Percentiles rank a stretch among this genome's conserved stretches.
These are phyloP conservation scores for Ceraclea dissimilis DNA, from an alignment of 2,888 invertebrate species.

Conservation along the genomic window DNA sequence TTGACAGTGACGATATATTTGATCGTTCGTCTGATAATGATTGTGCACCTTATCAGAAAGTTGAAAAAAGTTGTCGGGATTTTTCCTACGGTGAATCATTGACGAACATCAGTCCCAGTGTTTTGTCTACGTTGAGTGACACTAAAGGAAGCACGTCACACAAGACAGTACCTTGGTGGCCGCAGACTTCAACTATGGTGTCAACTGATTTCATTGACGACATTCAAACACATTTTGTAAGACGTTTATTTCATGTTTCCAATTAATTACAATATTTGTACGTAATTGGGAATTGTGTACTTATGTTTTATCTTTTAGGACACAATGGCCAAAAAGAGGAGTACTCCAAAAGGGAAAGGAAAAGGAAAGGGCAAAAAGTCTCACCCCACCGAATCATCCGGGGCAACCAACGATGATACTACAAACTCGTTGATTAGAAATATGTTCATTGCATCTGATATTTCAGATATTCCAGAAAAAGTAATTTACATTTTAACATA, in stretches of 20 bases:
- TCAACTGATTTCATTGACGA: background rate
- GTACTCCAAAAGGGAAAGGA: background rate
- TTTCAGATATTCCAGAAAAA: constrained; percentile 4
- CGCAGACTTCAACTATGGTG: background rate
- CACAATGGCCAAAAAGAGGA: background rate
- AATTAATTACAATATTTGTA: background rate
- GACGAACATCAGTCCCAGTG: constrained; percentile 3
- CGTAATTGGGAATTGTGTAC: background rate
- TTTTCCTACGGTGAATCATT: constrained; percentile 23
- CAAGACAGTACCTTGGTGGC: background rate
- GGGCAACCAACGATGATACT: background rate
- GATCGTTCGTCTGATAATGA: background rate
- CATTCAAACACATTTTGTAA: background rate
- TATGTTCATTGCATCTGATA: constrained; percentile 14
- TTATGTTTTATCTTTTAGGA: background rate
- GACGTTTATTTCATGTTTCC: background rate
- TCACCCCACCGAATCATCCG: background rate
- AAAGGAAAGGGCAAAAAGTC: constrained; percentile 13
- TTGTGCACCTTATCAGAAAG: constrained; percentile 4
- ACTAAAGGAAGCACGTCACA: background rate
- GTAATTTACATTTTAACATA: background rate
- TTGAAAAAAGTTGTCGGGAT: constrained; percentile 23
- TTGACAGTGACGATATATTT: background rate
- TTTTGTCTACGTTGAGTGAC: constrained; percentile 2
- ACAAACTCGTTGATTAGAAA: constrained; percentile 7